Evolutionary conservation across 2,113 vertebrate genomes (phyloP), one percentile per base, ranked within the genome.

Genomic region (Pagrus major): DNA sequence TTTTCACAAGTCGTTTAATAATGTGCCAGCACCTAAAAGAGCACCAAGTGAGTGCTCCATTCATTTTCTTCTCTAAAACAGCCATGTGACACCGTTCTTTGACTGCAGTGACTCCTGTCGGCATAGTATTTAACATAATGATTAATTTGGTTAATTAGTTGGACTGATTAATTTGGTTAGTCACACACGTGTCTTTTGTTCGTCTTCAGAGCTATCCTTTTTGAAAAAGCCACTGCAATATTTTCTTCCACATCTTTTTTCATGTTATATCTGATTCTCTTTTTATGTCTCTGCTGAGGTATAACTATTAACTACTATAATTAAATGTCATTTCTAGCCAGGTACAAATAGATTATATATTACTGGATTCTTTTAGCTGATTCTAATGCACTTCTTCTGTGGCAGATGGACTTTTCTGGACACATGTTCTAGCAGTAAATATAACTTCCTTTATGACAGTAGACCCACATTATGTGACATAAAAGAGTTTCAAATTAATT

Each of bases 101-200:
- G 61, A 80, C 79, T 71, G 71, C 54, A 52, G 44, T 80, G 60
- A 73, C 58, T 88, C 55, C 56, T n/a, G 44, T 64, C 73, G 75
- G 61, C 71, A 56, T 18, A 18, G 8, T 68, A 39, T 84, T 84
- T 54, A 78, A 78, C 71, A 60, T 49, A 78, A 55, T 76, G 35
- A 85, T 81, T 78, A 29, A 80, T 81, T 35, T 73, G 20, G 66
- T 72, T 83, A 85, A 85, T 89, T 71, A 71, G 64, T 64, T 58
- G n/a, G 23, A 83, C 51, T 78, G 44, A 72, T 78, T 72, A 16
- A 71, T 80, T 73, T 61, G n/a, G 23, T 56, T 42, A 31, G 7
- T 58, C 12, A 63, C 23, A 51, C 67, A 42, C 29, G 20, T 18
- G 71, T 69, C 44, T 21, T 51, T 80, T 78, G 56, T 78, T 27